Evolutionary conservation across 2,888 invertebrate species (phyloP).

Genomic region (Drosophila leonis): DNA sequence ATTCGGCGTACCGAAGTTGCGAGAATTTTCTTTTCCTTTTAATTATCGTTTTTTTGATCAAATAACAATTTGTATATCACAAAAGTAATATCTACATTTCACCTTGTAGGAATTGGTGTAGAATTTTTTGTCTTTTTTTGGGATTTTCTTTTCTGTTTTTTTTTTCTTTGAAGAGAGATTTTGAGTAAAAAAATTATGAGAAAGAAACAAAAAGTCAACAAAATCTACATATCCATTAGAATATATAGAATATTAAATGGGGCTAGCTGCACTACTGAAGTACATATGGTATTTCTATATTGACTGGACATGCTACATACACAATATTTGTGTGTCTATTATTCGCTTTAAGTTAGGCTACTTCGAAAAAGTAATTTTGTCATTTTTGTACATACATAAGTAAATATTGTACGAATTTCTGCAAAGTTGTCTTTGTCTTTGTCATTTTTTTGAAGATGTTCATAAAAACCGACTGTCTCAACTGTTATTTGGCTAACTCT

Average conservation of each 20-base stretch:
- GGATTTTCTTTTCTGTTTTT: conserved; percentile 10
- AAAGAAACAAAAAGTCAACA: conserved; percentile 43
- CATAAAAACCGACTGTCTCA: conserved; percentile 15
- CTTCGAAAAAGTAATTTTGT: conserved; percentile 75
- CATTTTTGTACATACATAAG: conserved; percentile 77
- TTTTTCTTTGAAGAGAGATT: conserved; percentile 39
- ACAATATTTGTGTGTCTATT: conserved; percentile 71
- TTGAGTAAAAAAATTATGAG: conserved; percentile 46
- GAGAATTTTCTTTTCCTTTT: conserved; percentile 31
- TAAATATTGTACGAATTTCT: conserved; percentile 52
- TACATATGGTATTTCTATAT: conserved; percentile 63
- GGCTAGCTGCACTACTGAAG: conserved; percentile 67
- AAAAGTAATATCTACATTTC: conserved; percentile 82
- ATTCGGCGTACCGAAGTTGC: conserved; percentile 50
- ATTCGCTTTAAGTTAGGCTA: conserved; percentile 54
- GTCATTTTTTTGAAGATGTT: conserved; percentile 3
- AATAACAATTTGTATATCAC: conserved; percentile 77
- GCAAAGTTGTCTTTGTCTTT: conserved; percentile 19
- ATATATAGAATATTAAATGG: conserved; percentile 56
- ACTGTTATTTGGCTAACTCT: conserved; percentile 69
- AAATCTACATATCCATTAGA: conserved; percentile 49
- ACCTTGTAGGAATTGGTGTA: conserved; percentile 78
- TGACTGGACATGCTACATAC: conserved; percentile 71
- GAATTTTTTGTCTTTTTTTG: conserved; percentile 56
- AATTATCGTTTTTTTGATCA: conserved; percentile 58